Evolutionary conservation across 2,888 invertebrate species (phyloP).

Genomic region (Neoascia interrupta): DNA sequence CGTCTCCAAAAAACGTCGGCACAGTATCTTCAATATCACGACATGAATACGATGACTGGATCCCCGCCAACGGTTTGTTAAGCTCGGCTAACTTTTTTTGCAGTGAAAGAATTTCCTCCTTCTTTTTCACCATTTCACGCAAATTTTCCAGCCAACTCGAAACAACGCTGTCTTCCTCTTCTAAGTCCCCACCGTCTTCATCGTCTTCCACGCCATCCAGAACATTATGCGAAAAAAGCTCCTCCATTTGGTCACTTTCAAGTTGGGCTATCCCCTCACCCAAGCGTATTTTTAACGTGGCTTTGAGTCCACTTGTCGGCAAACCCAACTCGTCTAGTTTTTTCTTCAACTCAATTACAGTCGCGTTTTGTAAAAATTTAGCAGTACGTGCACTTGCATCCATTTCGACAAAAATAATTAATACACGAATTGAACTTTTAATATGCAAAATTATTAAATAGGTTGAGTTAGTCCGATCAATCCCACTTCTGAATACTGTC

Average conservation of each 20-base stretch:
- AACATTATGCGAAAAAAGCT: slow-evolving; percentile 9
- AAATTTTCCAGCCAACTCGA: slow-evolving; percentile 6
- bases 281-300: neutral
- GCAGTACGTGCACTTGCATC: no score
- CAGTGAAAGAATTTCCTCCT: slow-evolving; percentile 10
- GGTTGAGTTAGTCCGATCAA: no score
- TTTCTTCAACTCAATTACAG: slow-evolving; percentile 10
- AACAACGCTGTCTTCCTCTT: slow-evolving; percentile 1
- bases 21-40: neutral
- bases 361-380: slow-evolving; percentile 20
- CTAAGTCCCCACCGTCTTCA: neutral
- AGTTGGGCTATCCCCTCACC: slow-evolving; percentile 9
- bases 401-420: no score
- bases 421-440: no score
- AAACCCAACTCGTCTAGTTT: slow-evolving; percentile 17
- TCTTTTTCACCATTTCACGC: slow-evolving; percentile 16
- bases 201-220: no score
- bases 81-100: slow-evolving; percentile 10
- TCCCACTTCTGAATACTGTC: no score
- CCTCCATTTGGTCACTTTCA: slow-evolving; percentile 12
- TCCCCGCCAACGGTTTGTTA: neutral
- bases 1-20: neutral
- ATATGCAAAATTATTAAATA: no score
- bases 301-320: slow-evolving; percentile 15
- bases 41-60: neutral